These are phyloP conservation scores for Nemapogon koenigi DNA, from an alignment of 2,888 invertebrate species.

Conservation along the genomic window DNA sequence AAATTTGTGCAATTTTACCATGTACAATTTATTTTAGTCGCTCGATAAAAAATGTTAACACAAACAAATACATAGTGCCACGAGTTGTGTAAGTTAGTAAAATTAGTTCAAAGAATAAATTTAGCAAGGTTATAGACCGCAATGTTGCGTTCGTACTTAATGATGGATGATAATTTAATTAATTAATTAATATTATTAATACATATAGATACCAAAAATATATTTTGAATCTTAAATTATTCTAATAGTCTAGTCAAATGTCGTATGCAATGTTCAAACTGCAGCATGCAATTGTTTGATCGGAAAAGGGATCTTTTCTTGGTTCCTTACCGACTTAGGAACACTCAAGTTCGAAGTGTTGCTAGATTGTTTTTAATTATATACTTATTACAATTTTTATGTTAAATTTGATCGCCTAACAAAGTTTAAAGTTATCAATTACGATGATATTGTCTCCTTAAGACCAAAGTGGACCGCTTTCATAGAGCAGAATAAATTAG, in stretches of 20 bases:
- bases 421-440: too few species aligned
- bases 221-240: slow-evolving; percentile 4
- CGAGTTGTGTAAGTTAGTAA: slow-evolving; percentile 1
- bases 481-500: slow-evolving; percentile 33
- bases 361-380: too few species aligned
- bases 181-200: too few species aligned
- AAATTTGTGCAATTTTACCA: too few species aligned
- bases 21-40: slow-evolving; percentile 1
- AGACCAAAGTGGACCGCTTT: slow-evolving; percentile 33
- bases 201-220: slow-evolving; percentile 4
- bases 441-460: too few species aligned
- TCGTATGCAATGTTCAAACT: background rate
- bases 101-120: background rate
- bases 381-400: too few species aligned
- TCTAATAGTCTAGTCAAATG: slow-evolving; percentile 7
- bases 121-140: slow-evolving; percentile 4
- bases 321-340: too few species aligned
- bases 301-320: too few species aligned
- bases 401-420: too few species aligned
- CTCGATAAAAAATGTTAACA: background rate
- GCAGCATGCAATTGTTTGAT: background rate
- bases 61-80: slow-evolving; percentile 7
- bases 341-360: too few species aligned
- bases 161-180: background rate
- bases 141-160: slow-evolving; percentile 7